These are phyloP conservation scores for Natator depressus DNA, from an alignment of 2,113 vertebrate genomes.

Conservation along the genomic window DNA sequence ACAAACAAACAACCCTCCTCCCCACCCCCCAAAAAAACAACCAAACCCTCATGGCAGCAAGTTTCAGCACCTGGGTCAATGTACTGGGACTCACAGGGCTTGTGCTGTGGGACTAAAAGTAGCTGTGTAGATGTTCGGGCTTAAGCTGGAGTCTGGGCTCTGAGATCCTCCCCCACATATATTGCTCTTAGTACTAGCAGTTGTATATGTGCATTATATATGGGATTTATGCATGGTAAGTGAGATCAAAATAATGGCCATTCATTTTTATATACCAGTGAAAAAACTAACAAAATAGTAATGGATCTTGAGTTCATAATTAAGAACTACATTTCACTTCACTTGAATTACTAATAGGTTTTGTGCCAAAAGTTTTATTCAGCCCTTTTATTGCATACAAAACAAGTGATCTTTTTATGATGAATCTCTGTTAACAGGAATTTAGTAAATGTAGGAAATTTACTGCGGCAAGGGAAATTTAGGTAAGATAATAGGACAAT, in stretches of 20 bases:
- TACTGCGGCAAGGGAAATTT: neutral
- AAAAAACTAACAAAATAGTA: neutral
- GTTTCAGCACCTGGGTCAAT: neutral
- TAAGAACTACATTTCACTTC: neutral
- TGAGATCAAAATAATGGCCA: constrained; percentile 4
- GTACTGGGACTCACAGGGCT: neutral
- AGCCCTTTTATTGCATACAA: neutral
- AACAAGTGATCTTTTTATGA: neutral
- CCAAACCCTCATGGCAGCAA: neutral
- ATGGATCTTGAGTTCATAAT: neutral
- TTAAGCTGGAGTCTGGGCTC: neutral
- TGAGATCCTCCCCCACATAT: neutral
- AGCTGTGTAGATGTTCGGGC: neutral
- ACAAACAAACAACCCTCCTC: too few species aligned
- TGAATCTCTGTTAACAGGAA: neutral
- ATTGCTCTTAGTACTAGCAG: constrained; percentile 13
- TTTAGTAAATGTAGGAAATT: neutral
- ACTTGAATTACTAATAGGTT: neutral
- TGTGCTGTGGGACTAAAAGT: neutral
- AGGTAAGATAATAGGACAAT: neutral
- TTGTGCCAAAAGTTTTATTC: neutral
- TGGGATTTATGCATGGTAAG: neutral
- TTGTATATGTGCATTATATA: neutral
- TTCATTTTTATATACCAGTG: constrained; percentile 5
- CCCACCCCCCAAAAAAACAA: neutral